A percentile compares a stretch with the other conserved stretches of the same genome.
Evolutionary conservation across 2,797 vertebrate species (phyloP).

Genomic region (Nyctibius grandis): DNA sequence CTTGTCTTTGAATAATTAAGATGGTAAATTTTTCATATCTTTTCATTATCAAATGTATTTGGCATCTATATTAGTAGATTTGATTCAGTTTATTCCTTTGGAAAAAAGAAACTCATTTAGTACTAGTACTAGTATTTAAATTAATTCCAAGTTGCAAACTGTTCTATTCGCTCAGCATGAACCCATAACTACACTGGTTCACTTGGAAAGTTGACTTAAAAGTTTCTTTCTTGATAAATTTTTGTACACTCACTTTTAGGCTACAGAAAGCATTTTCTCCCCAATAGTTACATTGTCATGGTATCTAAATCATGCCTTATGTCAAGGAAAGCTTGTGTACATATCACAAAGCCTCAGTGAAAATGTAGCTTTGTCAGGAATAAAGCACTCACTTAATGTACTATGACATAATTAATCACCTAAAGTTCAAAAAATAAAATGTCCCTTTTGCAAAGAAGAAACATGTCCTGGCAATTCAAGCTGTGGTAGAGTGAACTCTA

Average conservation of each 20-base stretch:
- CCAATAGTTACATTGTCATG: neutral
- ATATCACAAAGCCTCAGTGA: slow-evolving; percentile 18
- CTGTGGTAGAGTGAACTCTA: neutral
- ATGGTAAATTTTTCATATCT: neutral
- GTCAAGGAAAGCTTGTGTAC: slow-evolving; percentile 43
- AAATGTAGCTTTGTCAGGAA: slow-evolving; percentile 30
- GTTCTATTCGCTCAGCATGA: neutral
- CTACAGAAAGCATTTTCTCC: neutral
- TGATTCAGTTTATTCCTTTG: neutral
- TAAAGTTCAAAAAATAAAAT: neutral
- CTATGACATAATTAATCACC: slow-evolving; percentile 52
- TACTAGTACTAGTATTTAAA: neutral
- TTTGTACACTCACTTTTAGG: slow-evolving; percentile 7
- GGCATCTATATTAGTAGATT: neutral
- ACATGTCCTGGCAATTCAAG: neutral
- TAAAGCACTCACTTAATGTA: slow-evolving; percentile 18
- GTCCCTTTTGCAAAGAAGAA: neutral
- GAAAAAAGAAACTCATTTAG: neutral
- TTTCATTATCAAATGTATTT: neutral
- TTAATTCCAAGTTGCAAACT: neutral
- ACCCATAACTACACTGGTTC: neutral
- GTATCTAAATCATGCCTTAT: slow-evolving; percentile 24
- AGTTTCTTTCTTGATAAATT: slow-evolving; percentile 32
- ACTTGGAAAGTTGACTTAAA: slow-evolving; percentile 4
- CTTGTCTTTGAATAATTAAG: neutral